Evolutionary conservation across 2,888 invertebrate species (phyloP).

Genomic region (Tetrapedia diversipes): DNA sequence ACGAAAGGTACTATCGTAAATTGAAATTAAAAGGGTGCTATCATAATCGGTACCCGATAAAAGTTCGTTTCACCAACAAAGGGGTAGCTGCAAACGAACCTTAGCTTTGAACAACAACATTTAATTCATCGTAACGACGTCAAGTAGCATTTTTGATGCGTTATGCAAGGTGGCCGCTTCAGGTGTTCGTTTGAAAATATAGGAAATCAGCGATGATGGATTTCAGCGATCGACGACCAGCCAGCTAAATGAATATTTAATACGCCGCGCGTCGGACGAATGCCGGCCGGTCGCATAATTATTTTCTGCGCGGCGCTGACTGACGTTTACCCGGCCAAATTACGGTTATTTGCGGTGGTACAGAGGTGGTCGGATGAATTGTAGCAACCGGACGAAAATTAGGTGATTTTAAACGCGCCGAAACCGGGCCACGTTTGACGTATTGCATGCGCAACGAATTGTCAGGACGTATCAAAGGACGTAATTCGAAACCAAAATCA

Average conservation of each 20-base stretch:
- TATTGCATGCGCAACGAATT: constrained; percentile 45
- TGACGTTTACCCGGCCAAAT: constrained; percentile 52
- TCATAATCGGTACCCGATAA: no score
- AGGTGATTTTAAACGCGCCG: constrained; percentile 54
- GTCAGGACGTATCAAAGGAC: constrained; percentile 48
- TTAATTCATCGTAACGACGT: constrained; percentile 34
- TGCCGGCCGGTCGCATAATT: constrained; percentile 53
- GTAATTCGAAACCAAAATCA: constrained; percentile 47
- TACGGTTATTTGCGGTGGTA: constrained; percentile 49
- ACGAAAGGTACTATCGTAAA: no score
- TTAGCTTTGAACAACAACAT: neutral
- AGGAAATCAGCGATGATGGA: constrained; percentile 45
- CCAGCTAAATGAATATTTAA: constrained; percentile 58
- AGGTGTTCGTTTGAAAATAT: constrained; percentile 27
- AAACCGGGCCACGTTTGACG: constrained; percentile 43
- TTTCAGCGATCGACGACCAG: constrained; percentile 15
- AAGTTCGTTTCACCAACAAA: no score
- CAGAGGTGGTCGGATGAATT: constrained; percentile 42
- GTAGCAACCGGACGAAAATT: constrained; percentile 53
- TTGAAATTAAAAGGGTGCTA: no score
- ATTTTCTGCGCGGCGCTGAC: constrained; percentile 55
- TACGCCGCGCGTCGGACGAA: constrained; percentile 37
- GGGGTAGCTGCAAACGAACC: no score
- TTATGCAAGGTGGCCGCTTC: neutral
- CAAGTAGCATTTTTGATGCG: neutral